Percentiles rank a stretch among this genome's conserved stretches.
Conservation (phyloP, 2,113 vertebrate species). For the Pollimyrus isidori region DNA sequence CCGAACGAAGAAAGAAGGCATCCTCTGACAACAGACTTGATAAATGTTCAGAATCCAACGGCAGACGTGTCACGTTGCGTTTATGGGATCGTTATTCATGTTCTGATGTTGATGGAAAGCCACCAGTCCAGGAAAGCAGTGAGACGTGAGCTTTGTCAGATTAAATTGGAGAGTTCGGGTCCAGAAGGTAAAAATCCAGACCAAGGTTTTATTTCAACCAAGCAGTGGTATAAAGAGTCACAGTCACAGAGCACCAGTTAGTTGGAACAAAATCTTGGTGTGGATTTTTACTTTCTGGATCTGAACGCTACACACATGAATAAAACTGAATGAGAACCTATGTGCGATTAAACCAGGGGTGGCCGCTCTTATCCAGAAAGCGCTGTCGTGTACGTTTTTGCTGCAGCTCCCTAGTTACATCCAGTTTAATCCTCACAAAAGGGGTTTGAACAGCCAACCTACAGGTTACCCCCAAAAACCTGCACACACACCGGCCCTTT, state of each 20-base stretch:
- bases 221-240: background rate
- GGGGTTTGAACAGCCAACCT: no score
- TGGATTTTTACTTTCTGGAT: background rate
- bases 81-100: constrained; percentile 3
- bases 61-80: background rate
- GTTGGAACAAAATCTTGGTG: background rate
- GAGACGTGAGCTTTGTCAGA: background rate
- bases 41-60: background rate
- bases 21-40: background rate
- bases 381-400: no score
- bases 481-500: no score
- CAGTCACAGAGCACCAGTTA: background rate
- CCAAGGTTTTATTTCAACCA: background rate
- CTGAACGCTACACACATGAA: background rate
- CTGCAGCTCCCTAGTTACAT: no score
- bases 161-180: background rate
- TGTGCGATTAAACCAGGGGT: background rate
- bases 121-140: background rate
- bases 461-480: no score
- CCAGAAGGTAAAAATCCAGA: background rate
- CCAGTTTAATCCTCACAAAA: no score
- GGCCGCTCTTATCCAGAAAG: no score
- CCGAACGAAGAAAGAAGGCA: background rate
- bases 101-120: constrained; percentile 31
- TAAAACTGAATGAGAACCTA: background rate